These are phyloP conservation scores for Chloroceryle amazona DNA, from an alignment of 2,797 vertebrate genomes.

Conservation along the genomic window DNA sequence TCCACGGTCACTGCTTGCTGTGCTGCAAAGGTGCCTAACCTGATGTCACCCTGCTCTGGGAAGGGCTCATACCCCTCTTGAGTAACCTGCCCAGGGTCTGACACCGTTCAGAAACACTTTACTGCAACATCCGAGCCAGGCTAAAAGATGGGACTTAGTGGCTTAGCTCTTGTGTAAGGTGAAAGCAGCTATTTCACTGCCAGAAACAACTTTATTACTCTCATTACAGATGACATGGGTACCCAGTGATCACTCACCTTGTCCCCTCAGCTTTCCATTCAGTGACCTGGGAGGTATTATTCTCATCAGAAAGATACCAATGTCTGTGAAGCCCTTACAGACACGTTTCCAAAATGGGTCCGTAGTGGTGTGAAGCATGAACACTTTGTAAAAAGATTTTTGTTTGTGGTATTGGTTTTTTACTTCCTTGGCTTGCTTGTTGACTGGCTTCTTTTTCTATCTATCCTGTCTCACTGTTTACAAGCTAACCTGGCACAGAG, in stretches of 20 bases:
- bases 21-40: background rate
- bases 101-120: background rate
- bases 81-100: background rate
- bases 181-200: background rate
- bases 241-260: background rate
- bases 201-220: background rate
- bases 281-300: background rate
- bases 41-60: background rate
- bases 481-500: background rate
- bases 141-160: background rate
- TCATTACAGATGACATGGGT: accelerated
- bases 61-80: background rate
- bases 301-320: background rate
- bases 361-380: background rate
- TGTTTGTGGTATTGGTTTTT: background rate
- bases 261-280: background rate
- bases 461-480: background rate
- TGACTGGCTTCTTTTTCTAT: background rate
- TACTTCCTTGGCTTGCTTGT: background rate
- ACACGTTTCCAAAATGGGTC: background rate
- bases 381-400: background rate
- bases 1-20: background rate
- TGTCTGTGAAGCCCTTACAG: background rate
- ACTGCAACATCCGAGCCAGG: background rate
- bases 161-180: accelerated